Conservation (phyloP, 2,888 invertebrate species). For the Terebella lapidaria region DNA sequence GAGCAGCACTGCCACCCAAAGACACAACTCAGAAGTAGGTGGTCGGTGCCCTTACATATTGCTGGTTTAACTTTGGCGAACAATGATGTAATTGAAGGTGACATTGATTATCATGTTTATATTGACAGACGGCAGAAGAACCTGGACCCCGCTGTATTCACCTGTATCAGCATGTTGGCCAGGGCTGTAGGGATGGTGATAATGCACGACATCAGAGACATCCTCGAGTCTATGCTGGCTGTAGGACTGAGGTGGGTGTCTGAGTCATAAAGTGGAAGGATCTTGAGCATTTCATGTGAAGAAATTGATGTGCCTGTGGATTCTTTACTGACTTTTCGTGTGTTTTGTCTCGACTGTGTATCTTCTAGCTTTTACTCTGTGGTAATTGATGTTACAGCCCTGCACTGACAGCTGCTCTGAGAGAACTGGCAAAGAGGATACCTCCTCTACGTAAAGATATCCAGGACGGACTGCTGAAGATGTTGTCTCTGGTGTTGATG, state of each 20-base stretch:
- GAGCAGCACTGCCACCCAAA: conserved; percentile 65
- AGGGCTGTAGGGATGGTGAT: conserved; percentile 73
- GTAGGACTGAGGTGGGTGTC: conserved; percentile 72
- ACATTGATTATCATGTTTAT: too few relatives aligned
- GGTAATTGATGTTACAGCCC: conserved; percentile 59
- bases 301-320: background rate
- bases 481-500: conserved; percentile 85
- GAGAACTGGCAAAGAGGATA: conserved; percentile 82
- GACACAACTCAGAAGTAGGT: conserved; percentile 14
- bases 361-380: background rate
- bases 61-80: too few relatives aligned
- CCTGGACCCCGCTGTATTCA: conserved; percentile 83
- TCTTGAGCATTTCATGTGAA: background rate
- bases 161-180: conserved; percentile 85
- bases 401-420: conserved; percentile 81
- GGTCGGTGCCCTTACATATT: too few relatives aligned
- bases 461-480: conserved; percentile 84
- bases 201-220: conserved; percentile 63
- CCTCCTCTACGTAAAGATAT: conserved; percentile 83
- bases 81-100: too few relatives aligned
- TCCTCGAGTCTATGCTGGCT: conserved; percentile 86
- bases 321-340: background rate
- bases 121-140: conserved; percentile 64
- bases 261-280: background rate
- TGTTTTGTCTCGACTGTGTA: background rate